Evolutionary conservation across 2,113 vertebrate species (phyloP).

Genomic region (Pelodiscus sinensis): DNA sequence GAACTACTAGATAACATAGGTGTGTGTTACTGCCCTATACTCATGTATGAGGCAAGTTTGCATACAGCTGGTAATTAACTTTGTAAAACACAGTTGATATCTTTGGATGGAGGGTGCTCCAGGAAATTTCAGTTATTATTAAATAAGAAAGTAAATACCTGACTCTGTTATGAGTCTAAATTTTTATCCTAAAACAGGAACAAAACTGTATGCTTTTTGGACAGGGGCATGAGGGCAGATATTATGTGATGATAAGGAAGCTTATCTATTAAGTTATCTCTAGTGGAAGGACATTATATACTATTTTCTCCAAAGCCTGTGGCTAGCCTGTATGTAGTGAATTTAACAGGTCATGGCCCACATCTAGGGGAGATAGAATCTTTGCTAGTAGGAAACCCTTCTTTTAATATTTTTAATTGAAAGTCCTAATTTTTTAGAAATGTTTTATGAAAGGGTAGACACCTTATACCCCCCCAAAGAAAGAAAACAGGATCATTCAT

Average conservation of each 20-base stretch:
- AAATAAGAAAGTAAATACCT: not conserved
- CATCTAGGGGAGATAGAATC: not conserved
- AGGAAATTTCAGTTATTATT: not conserved
- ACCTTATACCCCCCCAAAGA: not conserved
- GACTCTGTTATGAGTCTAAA: not conserved
- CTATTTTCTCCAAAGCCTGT: not conserved
- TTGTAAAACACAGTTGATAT: not conserved
- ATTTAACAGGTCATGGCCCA: not conserved
- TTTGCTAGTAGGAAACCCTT: not conserved
- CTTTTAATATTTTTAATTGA: not conserved
- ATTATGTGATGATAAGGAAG: not conserved
- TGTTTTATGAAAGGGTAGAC: not conserved
- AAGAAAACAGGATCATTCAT: constrained; percentile 11
- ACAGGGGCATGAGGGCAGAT: not conserved
- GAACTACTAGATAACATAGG: not conserved
- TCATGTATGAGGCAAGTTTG: not conserved
- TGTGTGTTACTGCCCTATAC: not conserved
- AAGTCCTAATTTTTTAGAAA: not conserved
- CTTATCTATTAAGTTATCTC: not conserved
- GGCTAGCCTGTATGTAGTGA: not conserved
- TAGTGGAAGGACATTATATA: not conserved
- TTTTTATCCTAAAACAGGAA: not conserved
- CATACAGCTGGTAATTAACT: not conserved
- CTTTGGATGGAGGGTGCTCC: not conserved
- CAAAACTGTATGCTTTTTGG: not conserved